Conservation (phyloP, 2,113 vertebrate genomes). For the Nothobranchius kuhntae region DNA sequence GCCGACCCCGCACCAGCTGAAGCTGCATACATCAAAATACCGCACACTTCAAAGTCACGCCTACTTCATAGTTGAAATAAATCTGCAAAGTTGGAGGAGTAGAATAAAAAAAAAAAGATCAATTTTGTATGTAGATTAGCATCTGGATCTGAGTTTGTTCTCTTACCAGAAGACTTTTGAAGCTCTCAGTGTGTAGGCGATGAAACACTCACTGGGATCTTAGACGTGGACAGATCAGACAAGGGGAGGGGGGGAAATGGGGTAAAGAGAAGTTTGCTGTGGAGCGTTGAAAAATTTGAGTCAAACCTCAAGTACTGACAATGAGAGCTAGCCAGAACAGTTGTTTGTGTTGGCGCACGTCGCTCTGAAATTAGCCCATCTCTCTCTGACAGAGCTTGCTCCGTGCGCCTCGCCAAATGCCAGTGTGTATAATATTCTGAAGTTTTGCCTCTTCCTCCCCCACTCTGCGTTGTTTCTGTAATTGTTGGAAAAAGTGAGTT, state of each 20-base stretch:
- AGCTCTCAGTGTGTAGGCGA: conserved; percentile 66
- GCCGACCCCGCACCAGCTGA: conserved; percentile 16
- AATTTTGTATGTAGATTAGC: conserved; percentile 41
- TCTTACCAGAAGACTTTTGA: conserved; percentile 53
- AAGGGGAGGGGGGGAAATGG: conserved; percentile 51
- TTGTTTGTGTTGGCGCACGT: conserved; percentile 88
- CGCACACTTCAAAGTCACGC: conserved; percentile 10
- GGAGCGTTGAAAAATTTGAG: conserved; percentile 64
- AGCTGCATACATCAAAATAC: conserved; percentile 32
- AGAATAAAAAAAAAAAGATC: conserved; percentile 13
- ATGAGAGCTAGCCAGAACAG: conserved; percentile 82
- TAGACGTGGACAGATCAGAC: conserved; percentile 71
- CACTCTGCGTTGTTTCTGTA: conserved; percentile 69
- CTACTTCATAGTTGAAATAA: conserved; percentile 11
- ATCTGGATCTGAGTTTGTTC: conserved; percentile 52
- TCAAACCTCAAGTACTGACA: conserved; percentile 83
- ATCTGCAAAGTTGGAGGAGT: conserved; percentile 11
- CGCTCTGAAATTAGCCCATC: conserved; percentile 86
- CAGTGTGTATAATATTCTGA: conserved; percentile 83
- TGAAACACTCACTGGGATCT: conserved; percentile 71
- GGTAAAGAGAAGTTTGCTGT: conserved; percentile 73
- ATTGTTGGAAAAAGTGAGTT: conserved; percentile 87
- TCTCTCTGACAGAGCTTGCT: conserved; percentile 81
- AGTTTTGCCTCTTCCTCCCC: conserved; percentile 71
- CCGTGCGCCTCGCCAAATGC: conserved; percentile 73